These are phyloP conservation scores for Micropoecilia bifurca DNA, from an alignment of 2,797 vertebrate species.

Conservation along the genomic window DNA sequence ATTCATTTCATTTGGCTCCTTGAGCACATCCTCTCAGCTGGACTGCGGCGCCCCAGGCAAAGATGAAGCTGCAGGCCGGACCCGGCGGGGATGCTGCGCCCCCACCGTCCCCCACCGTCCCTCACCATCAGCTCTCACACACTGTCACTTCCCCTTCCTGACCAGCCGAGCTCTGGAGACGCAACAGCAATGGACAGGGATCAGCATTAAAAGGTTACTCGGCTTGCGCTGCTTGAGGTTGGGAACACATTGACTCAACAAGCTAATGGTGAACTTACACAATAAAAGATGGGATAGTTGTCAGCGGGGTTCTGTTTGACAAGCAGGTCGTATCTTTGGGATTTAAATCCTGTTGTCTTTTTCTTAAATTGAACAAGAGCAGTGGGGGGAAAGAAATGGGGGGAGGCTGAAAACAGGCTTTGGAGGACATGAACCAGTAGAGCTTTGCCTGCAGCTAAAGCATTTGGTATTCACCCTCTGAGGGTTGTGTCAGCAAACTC, in stretches of 20 bases:
- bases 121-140: conserved; percentile 43
- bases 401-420: conserved; percentile 48
- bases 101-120: conserved; percentile 12
- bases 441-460: conserved; percentile 63
- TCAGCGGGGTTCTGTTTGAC: conserved; percentile 38
- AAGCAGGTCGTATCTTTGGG: conserved; percentile 5
- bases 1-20: conserved; percentile 72
- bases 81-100: conserved; percentile 30
- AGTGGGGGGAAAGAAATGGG: conserved; percentile 29
- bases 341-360: conserved; percentile 32
- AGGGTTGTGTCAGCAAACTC: conserved; percentile 70
- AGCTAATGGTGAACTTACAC: conserved; percentile 24
- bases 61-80: conserved; percentile 58
- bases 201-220: conserved; percentile 46
- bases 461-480: conserved; percentile 69
- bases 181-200: conserved; percentile 30
- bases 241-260: conserved; percentile 25
- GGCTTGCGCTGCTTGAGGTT: conserved; percentile 22
- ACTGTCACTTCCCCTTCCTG: conserved; percentile 45
- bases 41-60: conserved; percentile 44
- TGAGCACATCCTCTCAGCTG: conserved; percentile 54
- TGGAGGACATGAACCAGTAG: conserved; percentile 48
- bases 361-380: conserved; percentile 33
- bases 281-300: conserved; percentile 19
- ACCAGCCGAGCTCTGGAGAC: conserved; percentile 9